phyloP scores from a whole-genome alignment of 1,140 invertebrate species.

The Scylla paramamosain region DNA sequence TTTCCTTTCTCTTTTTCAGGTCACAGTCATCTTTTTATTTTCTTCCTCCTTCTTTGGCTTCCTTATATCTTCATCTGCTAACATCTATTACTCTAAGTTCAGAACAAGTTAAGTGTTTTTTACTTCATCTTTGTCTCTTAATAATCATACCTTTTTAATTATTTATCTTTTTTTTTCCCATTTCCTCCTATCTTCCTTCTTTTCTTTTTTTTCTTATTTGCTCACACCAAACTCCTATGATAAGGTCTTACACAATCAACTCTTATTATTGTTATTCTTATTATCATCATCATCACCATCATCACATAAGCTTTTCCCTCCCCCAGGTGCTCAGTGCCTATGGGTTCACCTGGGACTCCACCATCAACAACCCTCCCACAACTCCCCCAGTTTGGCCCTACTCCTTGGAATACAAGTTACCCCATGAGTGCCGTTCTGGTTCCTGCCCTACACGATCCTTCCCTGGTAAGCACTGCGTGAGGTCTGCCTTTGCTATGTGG shows the following conservation, averaged over 20 bases:
- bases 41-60: no score
- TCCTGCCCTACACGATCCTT: conserved; percentile 95
- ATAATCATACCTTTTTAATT: no score
- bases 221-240: no score
- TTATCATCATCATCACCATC: neutral
- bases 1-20: neutral
- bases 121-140: no score
- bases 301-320: neutral
- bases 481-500: neutral
- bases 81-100: no score
- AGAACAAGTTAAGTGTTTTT: no score
- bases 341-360: conserved; percentile 95
- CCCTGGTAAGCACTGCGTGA: conserved; percentile 84
- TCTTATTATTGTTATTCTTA: no score
- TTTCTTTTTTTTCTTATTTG: no score
- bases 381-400: conserved; percentile 95
- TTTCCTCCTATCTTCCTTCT: no score
- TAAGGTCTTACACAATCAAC: neutral
- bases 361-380: conserved; percentile 90
- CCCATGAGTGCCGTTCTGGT: conserved; percentile 94
- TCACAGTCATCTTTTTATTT: neutral
- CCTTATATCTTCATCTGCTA: neutral
- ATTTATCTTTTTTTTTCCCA: no score
- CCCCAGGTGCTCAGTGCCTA: conserved; percentile 92
- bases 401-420: conserved; percentile 94